Evolutionary conservation across 2,888 invertebrate genomes (phyloP).

Genomic region (Seira musarum): DNA sequence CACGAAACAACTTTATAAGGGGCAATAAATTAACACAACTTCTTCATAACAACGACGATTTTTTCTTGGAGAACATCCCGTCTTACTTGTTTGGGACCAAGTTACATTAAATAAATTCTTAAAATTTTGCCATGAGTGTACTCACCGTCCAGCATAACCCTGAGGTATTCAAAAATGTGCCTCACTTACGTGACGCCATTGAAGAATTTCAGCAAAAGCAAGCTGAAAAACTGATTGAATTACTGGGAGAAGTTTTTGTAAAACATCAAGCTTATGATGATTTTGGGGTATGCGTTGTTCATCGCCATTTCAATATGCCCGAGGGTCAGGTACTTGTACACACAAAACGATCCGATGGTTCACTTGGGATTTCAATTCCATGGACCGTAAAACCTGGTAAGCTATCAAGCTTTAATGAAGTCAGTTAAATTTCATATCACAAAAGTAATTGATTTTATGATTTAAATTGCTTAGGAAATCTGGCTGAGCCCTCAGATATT

Average conservation of each 20-base stretch:
- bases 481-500: too few relatives aligned
- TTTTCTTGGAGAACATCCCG: too few relatives aligned
- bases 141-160: background rate
- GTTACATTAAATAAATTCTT: too few relatives aligned
- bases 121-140: constrained; percentile 7
- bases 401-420: too few relatives aligned
- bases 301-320: constrained; percentile 21
- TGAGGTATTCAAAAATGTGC: background rate
- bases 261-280: background rate
- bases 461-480: background rate
- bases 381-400: constrained; percentile 3
- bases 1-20: too few relatives aligned
- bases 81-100: too few relatives aligned
- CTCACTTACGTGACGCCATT: background rate
- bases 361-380: background rate
- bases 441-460: background rate
- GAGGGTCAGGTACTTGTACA: background rate
- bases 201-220: background rate
- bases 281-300: constrained; percentile 15
- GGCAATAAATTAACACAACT: too few relatives aligned
- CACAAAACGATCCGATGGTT: background rate
- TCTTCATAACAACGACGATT: too few relatives aligned
- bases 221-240: background rate
- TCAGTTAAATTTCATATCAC: too few relatives aligned
- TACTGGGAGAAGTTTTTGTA: constrained; percentile 8